Conservation (phyloP, 2,888 invertebrate genomes). For the Apodemia mormo region DNA sequence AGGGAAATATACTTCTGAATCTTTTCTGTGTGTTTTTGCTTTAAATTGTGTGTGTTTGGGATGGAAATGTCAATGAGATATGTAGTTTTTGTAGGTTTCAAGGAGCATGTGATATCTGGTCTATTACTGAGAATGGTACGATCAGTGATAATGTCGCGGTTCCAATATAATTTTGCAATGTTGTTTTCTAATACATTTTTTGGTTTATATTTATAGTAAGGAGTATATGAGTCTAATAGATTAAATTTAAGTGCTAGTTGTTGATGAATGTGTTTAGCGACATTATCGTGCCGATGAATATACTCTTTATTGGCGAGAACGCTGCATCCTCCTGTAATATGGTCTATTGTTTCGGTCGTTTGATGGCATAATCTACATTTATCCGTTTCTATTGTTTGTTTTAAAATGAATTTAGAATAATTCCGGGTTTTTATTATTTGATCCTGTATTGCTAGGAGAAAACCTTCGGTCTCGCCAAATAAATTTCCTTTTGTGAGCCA, state of each 20-base stretch:
- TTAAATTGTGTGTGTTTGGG: no score
- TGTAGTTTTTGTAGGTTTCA: background rate
- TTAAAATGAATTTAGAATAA: no score
- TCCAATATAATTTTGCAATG: slow-evolving; percentile 5
- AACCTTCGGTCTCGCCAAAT: no score
- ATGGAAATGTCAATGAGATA: no score
- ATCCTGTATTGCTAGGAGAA: no score
- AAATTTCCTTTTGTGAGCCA: no score
- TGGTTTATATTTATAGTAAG: slow-evolving; percentile 15
- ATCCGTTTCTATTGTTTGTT: no score
- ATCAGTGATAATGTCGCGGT: slow-evolving; percentile 16
- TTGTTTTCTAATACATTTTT: background rate
- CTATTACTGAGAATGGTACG: background rate
- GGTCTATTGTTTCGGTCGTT: background rate
- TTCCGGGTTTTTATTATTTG: no score
- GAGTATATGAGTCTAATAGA: background rate
- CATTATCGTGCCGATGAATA: no score
- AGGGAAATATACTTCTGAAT: no score
- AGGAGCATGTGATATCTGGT: background rate
- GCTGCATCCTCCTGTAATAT: slow-evolving; percentile 6
- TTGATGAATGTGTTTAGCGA: slow-evolving; percentile 16
- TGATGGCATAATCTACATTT: no score
- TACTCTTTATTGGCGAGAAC: background rate
- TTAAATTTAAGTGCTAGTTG: background rate
- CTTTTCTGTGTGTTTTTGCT: no score